Percentiles rank a stretch among this genome's conserved stretches.
Evolutionary conservation across 2,888 invertebrate genomes (phyloP).

Genomic region (Eupeodes latifasciatus): DNA sequence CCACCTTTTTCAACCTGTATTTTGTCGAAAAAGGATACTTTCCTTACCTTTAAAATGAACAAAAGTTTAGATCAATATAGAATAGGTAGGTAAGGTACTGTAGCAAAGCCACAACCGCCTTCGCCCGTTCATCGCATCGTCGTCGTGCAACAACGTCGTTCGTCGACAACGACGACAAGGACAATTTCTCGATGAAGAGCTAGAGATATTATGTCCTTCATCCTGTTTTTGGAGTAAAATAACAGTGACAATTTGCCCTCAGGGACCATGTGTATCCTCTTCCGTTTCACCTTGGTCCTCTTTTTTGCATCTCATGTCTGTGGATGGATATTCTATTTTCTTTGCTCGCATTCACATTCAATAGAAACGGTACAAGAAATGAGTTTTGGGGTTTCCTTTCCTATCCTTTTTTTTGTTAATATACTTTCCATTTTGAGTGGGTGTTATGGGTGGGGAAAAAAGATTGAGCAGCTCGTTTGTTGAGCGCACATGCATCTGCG

Average conservation of each 20-base stretch:
- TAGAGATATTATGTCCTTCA: constrained; percentile 14
- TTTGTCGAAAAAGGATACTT: constrained; percentile 21
- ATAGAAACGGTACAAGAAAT: constrained; percentile 6
- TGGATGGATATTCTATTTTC: constrained; percentile 44
- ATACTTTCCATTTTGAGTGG: constrained; percentile 37
- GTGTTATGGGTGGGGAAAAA: constrained; percentile 13
- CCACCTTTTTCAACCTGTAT: constrained; percentile 49
- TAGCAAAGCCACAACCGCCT: background rate
- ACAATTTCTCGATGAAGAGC: constrained; percentile 6
- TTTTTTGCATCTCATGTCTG: constrained; percentile 9
- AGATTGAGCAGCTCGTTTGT: constrained; percentile 67
- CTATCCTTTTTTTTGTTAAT: constrained; percentile 27
- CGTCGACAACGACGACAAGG: background rate
- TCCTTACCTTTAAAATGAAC: background rate
- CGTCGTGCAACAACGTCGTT: too few species aligned
- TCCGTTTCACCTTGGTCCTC: constrained; percentile 46
- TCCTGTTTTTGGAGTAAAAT: constrained; percentile 36
- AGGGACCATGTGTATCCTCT: constrained; percentile 30
- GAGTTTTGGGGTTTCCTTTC: background rate
- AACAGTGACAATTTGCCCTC: constrained; percentile 57
- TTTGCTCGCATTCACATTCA: background rate
- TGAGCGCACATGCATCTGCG: constrained; percentile 62
- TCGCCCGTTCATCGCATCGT: background rate
- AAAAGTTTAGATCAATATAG: background rate
- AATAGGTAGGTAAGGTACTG: background rate